Evolutionary conservation across 2,797 vertebrate genomes (phyloP).

Genomic region (Gymnopithys bicolor): DNA sequence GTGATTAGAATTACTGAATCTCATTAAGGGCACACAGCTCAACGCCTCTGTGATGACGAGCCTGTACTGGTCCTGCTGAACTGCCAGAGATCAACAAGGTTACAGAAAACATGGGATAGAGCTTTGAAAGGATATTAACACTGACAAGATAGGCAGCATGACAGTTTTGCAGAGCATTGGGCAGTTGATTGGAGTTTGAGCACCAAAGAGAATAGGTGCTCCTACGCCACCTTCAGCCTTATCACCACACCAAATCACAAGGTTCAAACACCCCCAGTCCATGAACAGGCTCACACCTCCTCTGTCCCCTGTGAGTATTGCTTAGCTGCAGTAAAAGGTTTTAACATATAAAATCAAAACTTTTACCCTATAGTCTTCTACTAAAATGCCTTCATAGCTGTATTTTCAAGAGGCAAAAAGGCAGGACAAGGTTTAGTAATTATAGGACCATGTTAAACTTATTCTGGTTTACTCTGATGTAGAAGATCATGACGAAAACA

Average conservation of each 20-base stretch:
- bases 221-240: not conserved
- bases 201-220: not conserved
- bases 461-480: not conserved
- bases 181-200: not conserved
- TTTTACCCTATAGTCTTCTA: not conserved
- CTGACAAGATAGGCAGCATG: not conserved
- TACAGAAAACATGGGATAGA: not conserved
- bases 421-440: not conserved
- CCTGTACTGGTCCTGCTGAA: not conserved
- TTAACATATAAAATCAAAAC: not conserved
- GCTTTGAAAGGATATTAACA: not conserved
- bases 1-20: not conserved
- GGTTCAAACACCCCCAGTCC: not conserved
- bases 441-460: not conserved
- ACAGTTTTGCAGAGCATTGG: not conserved
- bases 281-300: not conserved
- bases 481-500: not conserved
- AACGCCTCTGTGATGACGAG: fast-evolving
- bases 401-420: not conserved
- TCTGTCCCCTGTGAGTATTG: not conserved
- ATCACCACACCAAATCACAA: not conserved
- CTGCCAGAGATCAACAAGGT: not conserved
- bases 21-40: not conserved
- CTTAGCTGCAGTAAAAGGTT: not conserved
- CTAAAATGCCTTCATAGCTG: not conserved